A percentile compares a stretch with the other conserved stretches of the same genome.
Conservation (phyloP, 2,888 invertebrate genomes). For the Nephrotoma guestfalica region DNA sequence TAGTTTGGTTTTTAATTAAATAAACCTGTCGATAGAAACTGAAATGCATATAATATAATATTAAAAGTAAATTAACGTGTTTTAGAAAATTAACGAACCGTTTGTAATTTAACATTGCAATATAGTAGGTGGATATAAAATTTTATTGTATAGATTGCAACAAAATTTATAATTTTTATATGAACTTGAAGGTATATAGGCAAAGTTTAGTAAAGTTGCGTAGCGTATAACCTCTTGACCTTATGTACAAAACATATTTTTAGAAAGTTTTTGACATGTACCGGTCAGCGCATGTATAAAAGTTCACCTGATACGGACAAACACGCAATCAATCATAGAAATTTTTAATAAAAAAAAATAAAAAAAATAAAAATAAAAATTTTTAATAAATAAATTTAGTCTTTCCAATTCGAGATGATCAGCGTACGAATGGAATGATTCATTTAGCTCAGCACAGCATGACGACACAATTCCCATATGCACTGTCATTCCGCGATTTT, state of each 20-base stretch:
- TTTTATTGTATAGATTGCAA: neutral
- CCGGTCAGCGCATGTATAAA: neutral
- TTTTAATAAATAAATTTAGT: neutral
- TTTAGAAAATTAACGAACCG: neutral
- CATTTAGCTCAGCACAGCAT: neutral
- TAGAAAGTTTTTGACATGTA: neutral
- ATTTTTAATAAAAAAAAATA: no score
- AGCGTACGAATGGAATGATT: neutral
- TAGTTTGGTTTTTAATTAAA: neutral
- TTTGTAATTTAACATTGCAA: neutral
- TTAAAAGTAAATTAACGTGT: neutral
- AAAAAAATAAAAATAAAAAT: no score
- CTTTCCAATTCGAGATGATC: neutral
- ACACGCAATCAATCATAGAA: neutral
- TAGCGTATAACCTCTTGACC: neutral
- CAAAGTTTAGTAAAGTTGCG: neutral
- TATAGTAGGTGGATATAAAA: neutral
- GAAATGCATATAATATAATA: neutral
- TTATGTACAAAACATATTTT: neutral
- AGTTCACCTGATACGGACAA: neutral
- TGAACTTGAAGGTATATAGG: neutral
- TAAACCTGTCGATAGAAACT: neutral
- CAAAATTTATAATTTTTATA: neutral
- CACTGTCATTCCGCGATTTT: neutral
- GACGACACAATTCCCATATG: neutral